Conservation (phyloP, 2,888 invertebrate species). For the Spisula subtruncata region DNA sequence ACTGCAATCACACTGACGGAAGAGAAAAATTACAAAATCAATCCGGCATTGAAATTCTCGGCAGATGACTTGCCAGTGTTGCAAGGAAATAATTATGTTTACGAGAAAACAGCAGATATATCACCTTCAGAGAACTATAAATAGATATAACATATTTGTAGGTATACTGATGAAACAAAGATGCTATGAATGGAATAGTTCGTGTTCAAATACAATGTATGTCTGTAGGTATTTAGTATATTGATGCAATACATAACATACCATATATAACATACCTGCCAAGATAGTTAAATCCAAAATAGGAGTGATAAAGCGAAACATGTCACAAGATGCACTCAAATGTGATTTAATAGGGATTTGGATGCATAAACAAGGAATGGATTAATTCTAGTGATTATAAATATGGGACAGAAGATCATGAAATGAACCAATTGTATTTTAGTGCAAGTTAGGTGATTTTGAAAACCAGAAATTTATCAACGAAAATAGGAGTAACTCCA, state of each 20-base stretch:
- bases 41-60: slow-evolving; percentile 86
- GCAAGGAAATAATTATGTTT: slow-evolving; percentile 43
- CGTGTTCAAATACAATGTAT: not conserved
- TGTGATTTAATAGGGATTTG: too few relatives aligned
- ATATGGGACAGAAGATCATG: too few relatives aligned
- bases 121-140: slow-evolving; percentile 51
- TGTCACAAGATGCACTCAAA: too few relatives aligned
- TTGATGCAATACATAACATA: not conserved
- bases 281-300: too few relatives aligned
- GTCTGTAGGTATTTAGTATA: not conserved
- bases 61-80: slow-evolving; percentile 75
- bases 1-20: slow-evolving; percentile 82
- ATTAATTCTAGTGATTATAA: too few relatives aligned
- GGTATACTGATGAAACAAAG: not conserved
- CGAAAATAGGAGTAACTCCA: too few relatives aligned
- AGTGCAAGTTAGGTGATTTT: too few relatives aligned
- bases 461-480: too few relatives aligned
- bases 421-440: too few relatives aligned
- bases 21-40: slow-evolving; percentile 84
- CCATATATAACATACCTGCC: too few relatives aligned
- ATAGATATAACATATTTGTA: not conserved
- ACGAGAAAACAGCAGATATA: slow-evolving; percentile 40
- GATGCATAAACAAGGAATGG: too few relatives aligned
- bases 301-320: too few relatives aligned
- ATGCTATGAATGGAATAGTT: not conserved